Evolutionary conservation across 2,888 invertebrate genomes (phyloP).

Genomic region (Nymphalis polychloros): DNA sequence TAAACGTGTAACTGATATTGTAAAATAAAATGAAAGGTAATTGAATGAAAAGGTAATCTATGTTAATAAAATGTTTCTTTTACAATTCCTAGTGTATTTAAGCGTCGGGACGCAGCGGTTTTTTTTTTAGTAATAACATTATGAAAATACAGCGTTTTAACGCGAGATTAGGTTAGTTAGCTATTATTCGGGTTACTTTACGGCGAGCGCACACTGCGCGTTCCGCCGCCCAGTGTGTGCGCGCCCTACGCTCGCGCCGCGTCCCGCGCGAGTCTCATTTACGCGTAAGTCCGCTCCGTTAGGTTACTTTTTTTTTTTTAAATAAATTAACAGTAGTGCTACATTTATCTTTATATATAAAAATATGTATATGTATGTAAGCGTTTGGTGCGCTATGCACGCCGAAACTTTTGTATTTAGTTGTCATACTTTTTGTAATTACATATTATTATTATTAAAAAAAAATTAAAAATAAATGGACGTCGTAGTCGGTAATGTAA

Average conservation of each 20-base stretch:
- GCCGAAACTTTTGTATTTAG: constrained; percentile 74
- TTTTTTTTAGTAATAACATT: constrained; percentile 33
- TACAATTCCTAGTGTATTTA: constrained; percentile 55
- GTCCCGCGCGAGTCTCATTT: constrained; percentile 48
- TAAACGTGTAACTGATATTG: constrained; percentile 48
- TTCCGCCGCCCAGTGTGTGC: constrained; percentile 27
- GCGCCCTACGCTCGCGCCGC: constrained; percentile 36
- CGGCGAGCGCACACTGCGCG: constrained; percentile 27
- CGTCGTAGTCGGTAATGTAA: constrained; percentile 69
- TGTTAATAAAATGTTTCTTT: constrained; percentile 55
- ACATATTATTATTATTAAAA: constrained; percentile 69
- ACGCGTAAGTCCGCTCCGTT: constrained; percentile 53
- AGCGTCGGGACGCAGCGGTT: constrained; percentile 42
- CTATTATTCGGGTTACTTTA: constrained; percentile 29
- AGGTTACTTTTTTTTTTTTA: constrained; percentile 57
- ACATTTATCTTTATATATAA: constrained; percentile 66
- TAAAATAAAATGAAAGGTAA: constrained; percentile 55
- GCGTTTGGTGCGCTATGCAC: constrained; percentile 74
- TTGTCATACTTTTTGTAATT: constrained; percentile 79
- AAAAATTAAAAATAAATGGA: constrained; percentile 47
- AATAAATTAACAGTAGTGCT: constrained; percentile 75
- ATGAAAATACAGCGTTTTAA: constrained; percentile 28
- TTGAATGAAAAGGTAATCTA: constrained; percentile 46
- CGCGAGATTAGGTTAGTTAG: constrained; percentile 44
- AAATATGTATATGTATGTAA: constrained; percentile 73